phyloP scores from a whole-genome alignment of 2,888 invertebrate genomes.

The Tromatobia lineatoria region DNA sequence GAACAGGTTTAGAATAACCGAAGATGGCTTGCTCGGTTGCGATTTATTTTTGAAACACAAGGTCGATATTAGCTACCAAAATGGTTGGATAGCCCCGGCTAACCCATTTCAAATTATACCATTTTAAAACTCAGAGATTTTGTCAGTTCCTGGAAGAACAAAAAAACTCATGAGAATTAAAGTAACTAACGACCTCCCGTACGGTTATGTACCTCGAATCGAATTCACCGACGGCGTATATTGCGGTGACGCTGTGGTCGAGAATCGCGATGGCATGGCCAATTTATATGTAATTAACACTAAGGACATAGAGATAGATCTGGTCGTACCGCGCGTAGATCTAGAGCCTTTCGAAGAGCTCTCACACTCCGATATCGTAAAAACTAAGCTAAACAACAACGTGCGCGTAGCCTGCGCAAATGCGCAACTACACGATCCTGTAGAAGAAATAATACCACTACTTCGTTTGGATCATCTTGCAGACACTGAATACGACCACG shows the following conservation, averaged over 20 bases:
- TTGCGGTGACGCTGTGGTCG: conserved; percentile 17
- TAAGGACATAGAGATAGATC: conserved; percentile 7
- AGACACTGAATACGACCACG: too few species aligned
- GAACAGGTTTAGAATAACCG: not conserved
- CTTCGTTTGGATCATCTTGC: too few species aligned
- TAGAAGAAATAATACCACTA: too few species aligned
- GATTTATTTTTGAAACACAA: conserved; percentile 13
- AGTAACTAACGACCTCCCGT: not conserved
- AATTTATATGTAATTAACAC: not conserved
- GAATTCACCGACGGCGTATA: not conserved
- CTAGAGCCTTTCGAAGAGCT: not conserved
- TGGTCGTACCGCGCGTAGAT: not conserved
- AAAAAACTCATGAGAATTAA: not conserved
- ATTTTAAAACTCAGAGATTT: not conserved
- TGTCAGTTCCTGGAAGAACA: not conserved
- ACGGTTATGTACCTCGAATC: not conserved
- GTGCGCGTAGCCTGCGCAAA: too few species aligned
- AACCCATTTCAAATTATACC: not conserved
- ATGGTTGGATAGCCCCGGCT: not conserved
- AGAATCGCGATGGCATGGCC: conserved; percentile 6
- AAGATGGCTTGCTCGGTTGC: conserved; percentile 7
- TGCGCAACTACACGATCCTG: too few species aligned
- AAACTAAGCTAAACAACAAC: too few species aligned
- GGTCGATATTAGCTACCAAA: conserved; percentile 1
- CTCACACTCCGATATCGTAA: not conserved